Base-by-base conservation (phyloP, 2,888 invertebrate species). In the Hydroisotoma schaefferi region DNA sequence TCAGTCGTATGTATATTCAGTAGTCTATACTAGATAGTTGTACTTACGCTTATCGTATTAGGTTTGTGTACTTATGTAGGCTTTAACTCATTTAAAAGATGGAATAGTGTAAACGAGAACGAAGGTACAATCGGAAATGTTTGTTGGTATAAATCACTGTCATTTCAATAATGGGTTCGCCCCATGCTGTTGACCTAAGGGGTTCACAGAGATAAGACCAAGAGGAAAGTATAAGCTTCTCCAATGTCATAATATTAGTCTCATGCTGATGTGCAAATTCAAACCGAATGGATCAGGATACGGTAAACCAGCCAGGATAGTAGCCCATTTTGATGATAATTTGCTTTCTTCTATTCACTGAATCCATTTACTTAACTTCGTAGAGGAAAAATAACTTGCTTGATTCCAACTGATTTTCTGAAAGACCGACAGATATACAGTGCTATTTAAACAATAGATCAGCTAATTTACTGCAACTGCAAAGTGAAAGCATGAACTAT, bases 71-170 rank as follows among this genome's bases (percentile, higher is more conserved):
- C 53, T 53, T 52, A 52, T 15, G 3, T 47, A 23, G 47, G 20
- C 37, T 52, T 40, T 53, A 20, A 37, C 53, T 53, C 38, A 53
- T 53, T 53, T 53, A 53, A 33, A n/a, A 53, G 53, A 40, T 53
- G 53, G 53, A 53, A 53, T 40, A 37, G 53, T 53, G 53, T 25
- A 40, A 53, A 53, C 40, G 53, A 53, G 53, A 53, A 27, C 25
- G 40, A 53, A 53, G 43, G 53, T 26, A 53, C 25, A 53, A 53
- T 53, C 53, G 53, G 40, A 53, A 53, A 53, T 53, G 53, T 53
- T 53, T 53, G 53, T 53, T 53, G 46, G 53, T 43, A 53, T 53
- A 53, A 53, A 53, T 53, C 53, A 53, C 53, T 53, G 53, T 53
- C 53, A 53, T 33, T 53, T 53, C 53, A 53, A 53, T 53, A 53